phyloP scores from a whole-genome alignment of 2,113 vertebrate genomes.

The Pygathrix nemaeus region DNA sequence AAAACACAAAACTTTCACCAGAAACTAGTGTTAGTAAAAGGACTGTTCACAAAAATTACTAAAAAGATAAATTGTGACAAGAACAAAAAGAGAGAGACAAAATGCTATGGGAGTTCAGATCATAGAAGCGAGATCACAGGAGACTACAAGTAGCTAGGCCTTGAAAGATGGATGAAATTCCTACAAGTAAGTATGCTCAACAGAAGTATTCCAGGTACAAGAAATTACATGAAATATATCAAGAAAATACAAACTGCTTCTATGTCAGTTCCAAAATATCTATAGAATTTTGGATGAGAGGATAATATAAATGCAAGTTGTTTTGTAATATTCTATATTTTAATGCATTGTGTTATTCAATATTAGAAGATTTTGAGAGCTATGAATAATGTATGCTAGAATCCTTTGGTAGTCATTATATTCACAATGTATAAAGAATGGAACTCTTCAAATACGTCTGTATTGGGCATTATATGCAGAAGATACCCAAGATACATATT shows the following conservation, averaged over 20 bases:
- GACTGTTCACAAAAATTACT: constrained; percentile 10
- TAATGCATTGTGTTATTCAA: constrained; percentile 37
- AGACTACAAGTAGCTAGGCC: background rate
- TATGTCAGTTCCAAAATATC: background rate
- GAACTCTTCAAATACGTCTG: constrained; percentile 51
- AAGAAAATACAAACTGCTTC: background rate
- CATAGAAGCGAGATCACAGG: constrained; percentile 1
- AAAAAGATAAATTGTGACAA: background rate
- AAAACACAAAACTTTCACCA: background rate
- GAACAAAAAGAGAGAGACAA: background rate
- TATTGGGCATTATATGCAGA: constrained; percentile 54
- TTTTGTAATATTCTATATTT: constrained; percentile 35
- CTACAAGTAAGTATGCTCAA: constrained; percentile 7
- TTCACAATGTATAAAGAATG: constrained; percentile 57
- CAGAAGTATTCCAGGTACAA: background rate
- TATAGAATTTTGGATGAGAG: constrained; percentile 54
- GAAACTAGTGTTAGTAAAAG: constrained; percentile 17
- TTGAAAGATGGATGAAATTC: constrained; percentile 43
- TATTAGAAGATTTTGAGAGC: constrained; percentile 38
- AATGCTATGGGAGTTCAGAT: background rate
- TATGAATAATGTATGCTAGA: constrained; percentile 16
- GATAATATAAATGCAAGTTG: background rate
- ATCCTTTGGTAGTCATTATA: constrained; percentile 44
- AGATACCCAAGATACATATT: constrained; percentile 58
- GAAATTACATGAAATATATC: background rate